These are phyloP conservation scores for Lasioglossum marginatum DNA, from an alignment of 2,888 invertebrate genomes.

Conservation along the genomic window DNA sequence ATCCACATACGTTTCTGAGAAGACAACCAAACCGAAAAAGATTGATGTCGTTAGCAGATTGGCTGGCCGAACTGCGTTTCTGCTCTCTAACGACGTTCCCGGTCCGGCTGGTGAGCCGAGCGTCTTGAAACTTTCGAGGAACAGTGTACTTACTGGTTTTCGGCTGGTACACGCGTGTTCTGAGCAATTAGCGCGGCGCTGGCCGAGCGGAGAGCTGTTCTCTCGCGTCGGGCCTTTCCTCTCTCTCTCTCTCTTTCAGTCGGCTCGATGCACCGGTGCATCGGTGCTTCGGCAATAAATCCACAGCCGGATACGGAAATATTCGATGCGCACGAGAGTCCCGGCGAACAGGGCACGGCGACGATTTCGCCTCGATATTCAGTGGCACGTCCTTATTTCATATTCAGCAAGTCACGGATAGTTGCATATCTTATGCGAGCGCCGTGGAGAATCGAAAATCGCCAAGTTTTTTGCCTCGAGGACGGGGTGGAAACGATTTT, in stretches of 20 bases:
- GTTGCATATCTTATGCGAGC: constrained; percentile 60
- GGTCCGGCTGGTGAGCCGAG: background rate
- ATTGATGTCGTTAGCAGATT: background rate
- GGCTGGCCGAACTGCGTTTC: constrained; percentile 12
- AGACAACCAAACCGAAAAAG: too few species aligned
- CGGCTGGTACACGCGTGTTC: constrained; percentile 21
- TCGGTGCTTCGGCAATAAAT: constrained; percentile 43
- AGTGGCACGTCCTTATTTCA: constrained; percentile 39
- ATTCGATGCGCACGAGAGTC: constrained; percentile 44
- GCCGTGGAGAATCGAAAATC: constrained; percentile 32
- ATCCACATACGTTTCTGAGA: background rate
- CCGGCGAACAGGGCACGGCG: constrained; percentile 3
- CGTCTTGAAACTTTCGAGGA: background rate
- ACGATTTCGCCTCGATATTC: constrained; percentile 54
- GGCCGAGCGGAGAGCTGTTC: constrained; percentile 21
- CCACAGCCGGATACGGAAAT: constrained; percentile 44
- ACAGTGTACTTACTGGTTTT: constrained; percentile 19
- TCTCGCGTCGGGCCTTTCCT: constrained; percentile 9
- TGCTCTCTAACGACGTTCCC: constrained; percentile 13
- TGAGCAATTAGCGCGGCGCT: constrained; percentile 65
- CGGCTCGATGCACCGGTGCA: background rate
- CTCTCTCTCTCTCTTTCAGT: constrained; percentile 17
- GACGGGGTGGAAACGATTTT: constrained; percentile 1
- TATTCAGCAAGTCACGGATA: constrained; percentile 57
- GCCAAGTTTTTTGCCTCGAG: constrained; percentile 26